phyloP scores from a whole-genome alignment of 2,888 invertebrate species.

The Nomada flava region DNA sequence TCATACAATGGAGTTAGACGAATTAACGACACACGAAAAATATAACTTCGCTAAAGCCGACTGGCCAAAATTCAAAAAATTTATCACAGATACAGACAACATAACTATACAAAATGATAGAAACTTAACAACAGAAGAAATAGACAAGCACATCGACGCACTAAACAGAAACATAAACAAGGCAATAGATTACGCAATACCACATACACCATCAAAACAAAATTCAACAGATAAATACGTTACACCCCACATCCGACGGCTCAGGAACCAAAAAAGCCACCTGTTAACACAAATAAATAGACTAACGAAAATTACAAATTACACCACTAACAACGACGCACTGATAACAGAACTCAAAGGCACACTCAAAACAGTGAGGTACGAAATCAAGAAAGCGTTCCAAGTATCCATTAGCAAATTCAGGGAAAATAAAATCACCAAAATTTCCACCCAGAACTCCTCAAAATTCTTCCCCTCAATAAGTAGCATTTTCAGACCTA shows the following conservation, averaged over 20 bases:
- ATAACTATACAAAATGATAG: conserved; percentile 27
- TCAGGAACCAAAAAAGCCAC: background rate
- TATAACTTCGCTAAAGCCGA: conserved; percentile 44
- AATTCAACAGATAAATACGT: background rate
- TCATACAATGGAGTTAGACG: background rate
- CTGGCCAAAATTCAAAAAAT: conserved; percentile 40
- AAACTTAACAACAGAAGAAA: conserved; percentile 49
- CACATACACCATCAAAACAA: too few relatives aligned
- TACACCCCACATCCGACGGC: background rate
- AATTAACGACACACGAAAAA: background rate
- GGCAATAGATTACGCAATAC: too few relatives aligned
- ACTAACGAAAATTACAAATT: too few relatives aligned
- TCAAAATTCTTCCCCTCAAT: background rate
- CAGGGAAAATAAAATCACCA: background rate
- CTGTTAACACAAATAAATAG: background rate
- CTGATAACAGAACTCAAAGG: too few relatives aligned
- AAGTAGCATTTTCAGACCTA: conserved; percentile 9
- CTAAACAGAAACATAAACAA: too few relatives aligned
- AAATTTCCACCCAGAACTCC: background rate
- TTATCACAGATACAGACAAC: background rate
- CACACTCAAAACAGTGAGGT: too few relatives aligned
- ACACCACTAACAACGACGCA: too few relatives aligned
- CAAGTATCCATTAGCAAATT: background rate
- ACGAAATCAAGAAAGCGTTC: too few relatives aligned
- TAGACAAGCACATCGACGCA: background rate